These are phyloP conservation scores for Caradrina kadenii DNA, from an alignment of 2,888 invertebrate genomes.

Conservation along the genomic window DNA sequence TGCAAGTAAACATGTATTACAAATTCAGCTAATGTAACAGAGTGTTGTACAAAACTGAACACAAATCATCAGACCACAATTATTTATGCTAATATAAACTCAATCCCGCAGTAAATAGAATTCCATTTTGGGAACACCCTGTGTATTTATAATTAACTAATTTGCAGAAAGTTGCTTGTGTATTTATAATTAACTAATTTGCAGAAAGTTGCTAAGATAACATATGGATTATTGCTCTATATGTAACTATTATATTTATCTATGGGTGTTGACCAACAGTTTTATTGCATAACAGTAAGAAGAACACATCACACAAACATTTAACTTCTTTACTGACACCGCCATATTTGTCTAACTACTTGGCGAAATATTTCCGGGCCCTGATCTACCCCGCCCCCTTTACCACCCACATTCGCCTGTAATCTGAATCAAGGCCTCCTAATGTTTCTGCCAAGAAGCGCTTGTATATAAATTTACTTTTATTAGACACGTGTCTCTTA, in stretches of 20 bases:
- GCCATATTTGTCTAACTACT: constrained; percentile 30
- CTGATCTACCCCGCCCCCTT: neutral
- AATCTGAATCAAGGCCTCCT: neutral
- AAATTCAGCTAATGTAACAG: constrained; percentile 58
- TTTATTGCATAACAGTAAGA: constrained; percentile 46
- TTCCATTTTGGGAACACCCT: constrained; percentile 27
- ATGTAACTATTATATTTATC: constrained; percentile 41
- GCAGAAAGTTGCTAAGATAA: constrained; percentile 29
- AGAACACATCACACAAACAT: constrained; percentile 57
- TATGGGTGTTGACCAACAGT: constrained; percentile 49
- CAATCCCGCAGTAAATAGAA: constrained; percentile 32
- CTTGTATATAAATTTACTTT: constrained; percentile 20
- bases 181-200: constrained; percentile 32
- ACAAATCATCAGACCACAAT: constrained; percentile 55
- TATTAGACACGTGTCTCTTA: constrained; percentile 8
- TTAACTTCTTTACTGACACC: constrained; percentile 30
- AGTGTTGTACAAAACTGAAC: constrained; percentile 55
- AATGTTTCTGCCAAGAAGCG: constrained; percentile 13
- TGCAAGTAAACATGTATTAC: constrained; percentile 46
- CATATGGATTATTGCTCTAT: constrained; percentile 53
- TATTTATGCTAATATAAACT: constrained; percentile 37
- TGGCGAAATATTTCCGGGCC: constrained; percentile 18
- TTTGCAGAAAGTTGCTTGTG: constrained; percentile 31
- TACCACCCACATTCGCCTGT: neutral
- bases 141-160: constrained; percentile 35